Percentiles rank a stretch among this genome's conserved stretches.
Evolutionary conservation across 2,888 invertebrate genomes (phyloP).

Genomic region (Diarsia brunnea): DNA sequence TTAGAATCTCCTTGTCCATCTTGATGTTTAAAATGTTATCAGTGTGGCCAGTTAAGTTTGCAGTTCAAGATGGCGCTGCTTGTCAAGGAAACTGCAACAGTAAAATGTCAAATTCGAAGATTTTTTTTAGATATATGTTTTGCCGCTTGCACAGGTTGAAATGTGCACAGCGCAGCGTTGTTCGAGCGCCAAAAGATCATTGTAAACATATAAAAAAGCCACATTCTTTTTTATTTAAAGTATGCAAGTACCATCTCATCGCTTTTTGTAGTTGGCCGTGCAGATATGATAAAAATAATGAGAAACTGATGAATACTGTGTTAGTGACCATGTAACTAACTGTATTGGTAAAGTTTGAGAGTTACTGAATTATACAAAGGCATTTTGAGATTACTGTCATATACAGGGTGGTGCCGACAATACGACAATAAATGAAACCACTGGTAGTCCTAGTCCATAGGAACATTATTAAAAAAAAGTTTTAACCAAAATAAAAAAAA

Average conservation of each 20-base stretch:
- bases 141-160: too few relatives aligned
- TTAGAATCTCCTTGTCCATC: neutral
- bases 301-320: too few relatives aligned
- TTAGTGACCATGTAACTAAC: too few relatives aligned
- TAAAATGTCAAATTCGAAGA: too few relatives aligned
- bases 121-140: too few relatives aligned
- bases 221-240: neutral
- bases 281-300: neutral
- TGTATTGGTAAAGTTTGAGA: too few relatives aligned
- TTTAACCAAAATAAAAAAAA: too few relatives aligned
- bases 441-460: too few relatives aligned
- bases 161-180: neutral
- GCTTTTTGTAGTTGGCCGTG: slow-evolving; percentile 5
- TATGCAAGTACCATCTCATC: neutral
- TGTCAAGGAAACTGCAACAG: neutral
- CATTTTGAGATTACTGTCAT: slow-evolving; percentile 13
- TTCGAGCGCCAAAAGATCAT: neutral
- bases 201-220: neutral
- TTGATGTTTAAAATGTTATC: neutral
- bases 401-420: too few relatives aligned
- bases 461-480: too few relatives aligned
- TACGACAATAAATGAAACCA: too few relatives aligned
- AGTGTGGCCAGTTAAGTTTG: neutral
- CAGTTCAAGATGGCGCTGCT: neutral
- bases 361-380: neutral